Evolutionary conservation across 1,140 invertebrate species (phyloP).

Genomic region (Drosophila malerkotliana): DNA sequence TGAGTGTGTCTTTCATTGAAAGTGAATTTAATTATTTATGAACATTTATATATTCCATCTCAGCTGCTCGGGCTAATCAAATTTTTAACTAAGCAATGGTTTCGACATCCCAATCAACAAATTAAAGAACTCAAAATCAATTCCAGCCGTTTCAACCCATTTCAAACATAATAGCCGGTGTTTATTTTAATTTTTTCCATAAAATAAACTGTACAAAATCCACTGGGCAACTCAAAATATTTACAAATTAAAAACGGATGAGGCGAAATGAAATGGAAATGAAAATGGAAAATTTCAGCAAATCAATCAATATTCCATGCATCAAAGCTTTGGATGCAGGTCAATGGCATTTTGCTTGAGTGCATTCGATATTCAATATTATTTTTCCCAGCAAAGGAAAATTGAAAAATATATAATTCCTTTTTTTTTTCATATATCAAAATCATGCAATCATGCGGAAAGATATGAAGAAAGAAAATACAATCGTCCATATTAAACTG

Average conservation of each 20-base stretch:
- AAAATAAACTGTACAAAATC: slow-evolving; percentile 35
- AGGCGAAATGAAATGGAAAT: slow-evolving; percentile 25
- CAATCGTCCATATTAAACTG: slow-evolving; percentile 23
- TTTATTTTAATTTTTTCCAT: slow-evolving; percentile 18
- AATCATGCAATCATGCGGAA: slow-evolving; percentile 62
- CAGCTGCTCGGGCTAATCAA: slow-evolving; percentile 7
- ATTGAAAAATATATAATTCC: slow-evolving; percentile 11
- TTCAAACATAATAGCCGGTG: slow-evolving; percentile 21
- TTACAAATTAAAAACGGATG: slow-evolving; percentile 46
- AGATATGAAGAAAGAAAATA: slow-evolving; percentile 42
- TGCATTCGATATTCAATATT: slow-evolving; percentile 55
- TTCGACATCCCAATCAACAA: slow-evolving; percentile 6
- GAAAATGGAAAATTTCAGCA: slow-evolving; percentile 50
- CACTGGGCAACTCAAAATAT: slow-evolving; percentile 30
- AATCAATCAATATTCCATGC: slow-evolving; percentile 72
- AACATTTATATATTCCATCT: neutral
- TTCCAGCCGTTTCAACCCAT: slow-evolving; percentile 5
- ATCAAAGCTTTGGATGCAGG: slow-evolving; percentile 54
- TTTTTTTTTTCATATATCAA: slow-evolving; percentile 66
- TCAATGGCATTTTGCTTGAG: slow-evolving; percentile 65
- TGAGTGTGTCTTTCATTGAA: neutral
- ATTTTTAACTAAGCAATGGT: slow-evolving; percentile 5
- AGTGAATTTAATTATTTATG: slow-evolving; percentile 13
- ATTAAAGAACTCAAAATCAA: slow-evolving; percentile 24
- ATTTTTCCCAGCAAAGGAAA: slow-evolving; percentile 38